Evolutionary conservation across 2,113 vertebrate species (phyloP), one percentile per base, ranked within the genome.

Genomic region (Psilopsiagon aymara): DNA sequence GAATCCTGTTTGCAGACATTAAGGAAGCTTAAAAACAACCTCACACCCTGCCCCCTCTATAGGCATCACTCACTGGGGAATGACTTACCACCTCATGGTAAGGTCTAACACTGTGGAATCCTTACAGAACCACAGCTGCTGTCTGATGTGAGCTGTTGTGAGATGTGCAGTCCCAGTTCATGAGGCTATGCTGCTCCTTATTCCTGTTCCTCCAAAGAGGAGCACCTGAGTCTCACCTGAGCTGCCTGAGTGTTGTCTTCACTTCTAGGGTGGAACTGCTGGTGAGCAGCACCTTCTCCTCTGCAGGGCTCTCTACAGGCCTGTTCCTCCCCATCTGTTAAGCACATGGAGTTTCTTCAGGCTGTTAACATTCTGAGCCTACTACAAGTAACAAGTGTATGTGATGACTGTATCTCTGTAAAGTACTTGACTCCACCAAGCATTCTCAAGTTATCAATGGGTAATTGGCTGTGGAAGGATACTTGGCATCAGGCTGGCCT

Each of bases 401-500:
- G 25, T 44, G 20, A 3, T 20, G 5, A 1, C 3, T 2, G 3
- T 0, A 14, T 1, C 75, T 9, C 62, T 81, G 19, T 0, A 2
- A 1, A 63, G 77, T 15, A 0, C 27, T 12, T 7, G 1, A 0
- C 6, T 17, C 62, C 62, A 16, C 11, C 52, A 3, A 8, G 91
- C 57, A 7, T 2, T 69, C 4, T 77, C 59, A 6, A 17, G 41
- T 0, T 16, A 7, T 24, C 3, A 17, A 9, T 0, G 52, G 37
- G 44, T 2, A 4, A 23, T 2, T 0, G 5, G 18, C 0, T 16
- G 11, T 1, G 17, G 95, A 99, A 99, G 99, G 99, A 99, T 99
- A 99, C 99, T 99, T 99, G 31, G 98, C 98, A 4, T 99, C 99
- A 0, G 99, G 99, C 82, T 99, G 96, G 16, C 99, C 99, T 91